Base-by-base conservation (phyloP, 1,140 invertebrate species). In the Cotesia typhae region DNA sequence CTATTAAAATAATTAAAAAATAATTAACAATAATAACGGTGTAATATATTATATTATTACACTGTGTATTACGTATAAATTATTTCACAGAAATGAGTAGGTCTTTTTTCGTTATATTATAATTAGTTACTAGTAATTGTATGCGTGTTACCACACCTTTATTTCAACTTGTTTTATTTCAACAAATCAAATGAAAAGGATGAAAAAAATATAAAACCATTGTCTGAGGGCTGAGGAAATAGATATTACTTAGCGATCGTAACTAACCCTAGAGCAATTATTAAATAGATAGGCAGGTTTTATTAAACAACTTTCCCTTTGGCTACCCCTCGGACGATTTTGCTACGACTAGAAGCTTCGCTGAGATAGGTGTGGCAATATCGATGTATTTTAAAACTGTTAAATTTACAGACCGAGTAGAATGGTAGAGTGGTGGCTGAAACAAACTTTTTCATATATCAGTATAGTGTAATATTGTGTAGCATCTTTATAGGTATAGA, bases 211-310 rank as follows among this genome's bases (percentile, higher is more conserved):
- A 28, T 28, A 78, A 78, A 78, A 79, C 65, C 72, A 67, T 12
- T 20, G 57, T 59, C 28, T 9, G 60, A 81, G 83, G 81, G 84
- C 28, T 9, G 60, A 81, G 83, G 82, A 85, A 85, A 85, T 83
- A 85, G 84, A 85, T 85, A 84, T 86, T 84, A 81, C 77, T 81
- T 80, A 81, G 78, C 38, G 47, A 71, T 69, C 73, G 75, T 76
- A 77, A 78, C 77, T 69, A 53, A 53, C 55, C 35, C 57, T 12
- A 36, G 69, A 59, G 17, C 9, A 59, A 28, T 28, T 59, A 59
- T 59, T n/a, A 63, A n/a, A 9, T 64, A 35, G 59, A 61, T 60
- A 60, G 59, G 20, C 59, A 20, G n/a, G 59, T 35, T 47, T 28
- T 38, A 4, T n/a, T 17, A 36, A 55, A 9, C 20, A 55, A 28